phyloP scores from a whole-genome alignment of 2,113 vertebrate species.

The Pygathrix nemaeus region DNA sequence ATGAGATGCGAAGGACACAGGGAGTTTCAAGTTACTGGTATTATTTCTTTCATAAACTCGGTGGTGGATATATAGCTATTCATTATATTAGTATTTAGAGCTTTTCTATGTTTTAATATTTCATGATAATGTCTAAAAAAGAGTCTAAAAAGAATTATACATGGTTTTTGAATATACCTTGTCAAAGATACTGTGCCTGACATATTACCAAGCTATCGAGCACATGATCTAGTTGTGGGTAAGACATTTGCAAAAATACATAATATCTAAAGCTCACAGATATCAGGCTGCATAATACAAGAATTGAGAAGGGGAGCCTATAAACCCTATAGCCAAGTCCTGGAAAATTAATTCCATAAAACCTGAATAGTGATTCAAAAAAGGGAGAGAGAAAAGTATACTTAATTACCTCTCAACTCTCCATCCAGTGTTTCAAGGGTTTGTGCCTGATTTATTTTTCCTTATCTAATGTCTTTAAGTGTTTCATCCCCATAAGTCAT shows the following conservation, averaged over 20 bases:
- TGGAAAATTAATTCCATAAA: slow-evolving; percentile 42
- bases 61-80: background rate
- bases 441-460: slow-evolving; percentile 53
- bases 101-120: background rate
- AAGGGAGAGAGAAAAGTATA: slow-evolving; percentile 2
- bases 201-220: background rate
- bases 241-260: background rate
- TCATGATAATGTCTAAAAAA: background rate
- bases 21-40: background rate
- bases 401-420: slow-evolving; percentile 4
- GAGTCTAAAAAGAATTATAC: background rate
- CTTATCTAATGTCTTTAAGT: slow-evolving; percentile 44
- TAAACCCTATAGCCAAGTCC: background rate
- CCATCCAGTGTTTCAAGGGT: slow-evolving; percentile 17
- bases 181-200: background rate
- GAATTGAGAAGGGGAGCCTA: background rate
- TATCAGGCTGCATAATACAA: background rate
- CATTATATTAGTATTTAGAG: background rate
- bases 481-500: background rate
- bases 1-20: background rate
- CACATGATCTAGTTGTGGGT: background rate
- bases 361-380: background rate
- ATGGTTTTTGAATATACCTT: background rate
- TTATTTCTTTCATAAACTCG: background rate
- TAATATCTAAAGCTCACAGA: background rate